Conservation (phyloP, 2,888 invertebrate genomes). For the Harpalus rubripes region DNA sequence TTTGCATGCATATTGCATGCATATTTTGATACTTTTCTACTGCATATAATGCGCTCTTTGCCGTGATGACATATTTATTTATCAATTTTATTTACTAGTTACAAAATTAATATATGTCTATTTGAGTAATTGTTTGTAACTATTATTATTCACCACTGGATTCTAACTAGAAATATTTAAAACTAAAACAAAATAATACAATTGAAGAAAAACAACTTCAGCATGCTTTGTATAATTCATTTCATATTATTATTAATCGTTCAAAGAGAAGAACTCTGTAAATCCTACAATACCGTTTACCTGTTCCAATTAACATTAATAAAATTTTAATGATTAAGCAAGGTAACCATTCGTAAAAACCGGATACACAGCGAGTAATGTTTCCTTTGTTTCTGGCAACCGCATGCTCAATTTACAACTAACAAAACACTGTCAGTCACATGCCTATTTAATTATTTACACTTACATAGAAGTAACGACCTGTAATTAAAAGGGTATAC, state of each 20-base stretch:
- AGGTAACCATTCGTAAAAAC: constrained; percentile 34
- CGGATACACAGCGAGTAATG: constrained; percentile 17
- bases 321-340: constrained; percentile 36
- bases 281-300: constrained; percentile 25
- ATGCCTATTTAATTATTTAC: constrained; percentile 24
- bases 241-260: neutral
- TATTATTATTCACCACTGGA: no score
- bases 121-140: no score
- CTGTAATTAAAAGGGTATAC: constrained; percentile 24
- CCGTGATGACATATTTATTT: no score
- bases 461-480: neutral
- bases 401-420: constrained; percentile 27
- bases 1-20: no score
- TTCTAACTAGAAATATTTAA: no score
- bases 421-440: constrained; percentile 23
- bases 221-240: neutral
- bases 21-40: no score
- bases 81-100: no score
- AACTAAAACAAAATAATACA: no score
- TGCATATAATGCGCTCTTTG: no score
- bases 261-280: constrained; percentile 18
- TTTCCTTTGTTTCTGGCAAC: constrained; percentile 35
- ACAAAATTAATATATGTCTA: no score
- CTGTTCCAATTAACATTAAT: constrained; percentile 39
- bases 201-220: no score